A percentile compares a stretch with the other conserved stretches of the same genome.
Conservation (phyloP, 1,140 invertebrate genomes). For the Zelostemma sp. region DNA sequence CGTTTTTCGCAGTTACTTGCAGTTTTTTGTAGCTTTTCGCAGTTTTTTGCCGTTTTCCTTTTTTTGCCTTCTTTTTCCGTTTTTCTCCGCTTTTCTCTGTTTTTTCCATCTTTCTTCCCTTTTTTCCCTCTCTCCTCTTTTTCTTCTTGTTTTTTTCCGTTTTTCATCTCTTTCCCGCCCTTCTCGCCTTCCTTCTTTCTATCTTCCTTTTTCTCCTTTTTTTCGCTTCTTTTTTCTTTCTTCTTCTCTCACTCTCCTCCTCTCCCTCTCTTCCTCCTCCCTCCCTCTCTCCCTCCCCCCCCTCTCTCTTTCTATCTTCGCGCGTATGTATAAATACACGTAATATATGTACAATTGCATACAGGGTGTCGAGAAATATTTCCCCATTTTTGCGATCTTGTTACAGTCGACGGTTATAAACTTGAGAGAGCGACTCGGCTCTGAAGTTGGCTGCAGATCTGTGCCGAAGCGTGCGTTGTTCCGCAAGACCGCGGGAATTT, state of each 20-base stretch:
- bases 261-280: background rate
- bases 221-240: background rate
- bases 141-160: background rate
- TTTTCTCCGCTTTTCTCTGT: too few species aligned
- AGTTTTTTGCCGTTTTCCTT: too few species aligned
- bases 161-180: background rate
- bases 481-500: too few species aligned
- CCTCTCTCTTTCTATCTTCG: conserved; percentile 7
- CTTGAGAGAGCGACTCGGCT: too few species aligned
- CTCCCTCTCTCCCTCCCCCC: background rate
- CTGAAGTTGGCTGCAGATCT: too few species aligned
- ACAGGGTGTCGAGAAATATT: conserved; percentile 13
- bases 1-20: too few species aligned
- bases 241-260: background rate
- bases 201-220: background rate
- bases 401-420: too few species aligned
- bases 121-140: too few species aligned
- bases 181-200: conserved; percentile 14
- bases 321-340: conserved; percentile 22
- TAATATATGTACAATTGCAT: conserved; percentile 30
- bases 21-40: too few species aligned
- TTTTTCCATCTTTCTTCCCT: too few species aligned
- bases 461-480: too few species aligned
- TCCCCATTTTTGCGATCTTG: conserved; percentile 3
- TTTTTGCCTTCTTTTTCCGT: too few species aligned